A percentile compares a stretch with the other conserved stretches of the same genome.
These are phyloP conservation scores for Alviniconcha strummeri DNA, from an alignment of 2,888 invertebrate genomes.

Conservation along the genomic window DNA sequence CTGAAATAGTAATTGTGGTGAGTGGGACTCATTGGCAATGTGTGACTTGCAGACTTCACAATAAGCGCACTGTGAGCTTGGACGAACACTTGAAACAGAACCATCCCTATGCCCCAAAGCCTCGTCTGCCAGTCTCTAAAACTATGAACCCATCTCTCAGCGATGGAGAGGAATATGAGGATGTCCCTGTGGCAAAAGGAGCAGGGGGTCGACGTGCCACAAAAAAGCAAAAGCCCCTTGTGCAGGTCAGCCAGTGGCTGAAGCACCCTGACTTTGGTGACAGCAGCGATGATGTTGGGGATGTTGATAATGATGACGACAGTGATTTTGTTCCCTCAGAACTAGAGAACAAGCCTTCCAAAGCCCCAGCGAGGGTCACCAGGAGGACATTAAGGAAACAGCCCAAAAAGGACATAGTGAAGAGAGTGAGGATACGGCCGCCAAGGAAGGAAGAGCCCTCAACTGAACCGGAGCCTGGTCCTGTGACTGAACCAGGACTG, in stretches of 20 bases:
- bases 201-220: not conserved
- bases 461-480: slow-evolving; percentile 13
- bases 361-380: not conserved
- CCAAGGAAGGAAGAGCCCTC: slow-evolving; percentile 6
- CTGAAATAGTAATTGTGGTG: slow-evolving; percentile 31
- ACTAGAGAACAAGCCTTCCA: slow-evolving; percentile 14
- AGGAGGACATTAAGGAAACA: slow-evolving; percentile 15
- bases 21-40: slow-evolving; percentile 33
- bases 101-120: slow-evolving; percentile 7
- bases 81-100: slow-evolving; percentile 26
- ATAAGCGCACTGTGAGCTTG: slow-evolving; percentile 23
- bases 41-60: slow-evolving; percentile 21
- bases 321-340: slow-evolving; percentile 32
- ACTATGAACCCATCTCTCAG: not conserved
- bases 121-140: not conserved
- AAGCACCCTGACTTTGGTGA: slow-evolving; percentile 26
- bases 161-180: slow-evolving; percentile 29
- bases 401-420: not conserved
- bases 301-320: slow-evolving; percentile 26
- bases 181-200: not conserved
- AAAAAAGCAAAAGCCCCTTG: not conserved
- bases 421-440: not conserved
- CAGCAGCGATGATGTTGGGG: slow-evolving; percentile 1
- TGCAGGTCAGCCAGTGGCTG: slow-evolving; percentile 22
- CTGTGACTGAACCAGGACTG: not conserved